Evolutionary conservation across 2,888 invertebrate genomes (phyloP), one percentile per base, ranked within the genome.

Genomic region (Tetranychus piercei): DNA sequence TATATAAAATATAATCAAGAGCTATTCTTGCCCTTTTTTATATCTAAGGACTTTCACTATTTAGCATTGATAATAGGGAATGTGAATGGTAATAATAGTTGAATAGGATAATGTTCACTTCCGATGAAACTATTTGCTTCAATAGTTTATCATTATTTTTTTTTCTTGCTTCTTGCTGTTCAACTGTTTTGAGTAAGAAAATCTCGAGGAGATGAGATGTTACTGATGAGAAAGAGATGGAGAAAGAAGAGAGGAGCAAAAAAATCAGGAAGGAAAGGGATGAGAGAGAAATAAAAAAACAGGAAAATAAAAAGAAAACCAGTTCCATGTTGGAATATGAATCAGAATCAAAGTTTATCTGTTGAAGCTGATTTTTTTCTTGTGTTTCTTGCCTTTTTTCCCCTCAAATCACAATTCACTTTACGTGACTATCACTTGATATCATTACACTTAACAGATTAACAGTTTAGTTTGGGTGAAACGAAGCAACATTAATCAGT

Each of bases 131-230:
- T 34, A 44, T 22, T n/a, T 43, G 71, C 34, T n/a, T n/a, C n/a
- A 43, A 72, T 23, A 20, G 72, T n/a, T 9, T 9, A 72, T 23
- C 72, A 11, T n/a, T 15, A 23, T n/a, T 20, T 45, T 72, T 70
- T 45, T 72, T 45, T 72, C 71, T 43, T 34, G n/a, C 71, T 71
- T 71, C 71, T n/a, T 20, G 15, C 70, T 20, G 34, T 43, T 71
- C 43, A 23, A 18, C 23, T 18, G 18, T 43, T 71, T 43, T 1
- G 71, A 71, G 34, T 5, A 69, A 23, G 69, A 23, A 23, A 20
- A 69, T 23, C 23, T 69, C 3, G n/a, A 23, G 6, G 7, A 15
- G 69, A 69, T 22, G 34, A 34, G 34, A 23, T 69, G n/a, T 22
- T 23, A 2, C 20, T 5, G 43, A 18, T 15, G 71, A 44, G 71